Evolutionary conservation across 2,888 invertebrate genomes (phyloP).

Genomic region (Scaptomyza caliginosa): DNA sequence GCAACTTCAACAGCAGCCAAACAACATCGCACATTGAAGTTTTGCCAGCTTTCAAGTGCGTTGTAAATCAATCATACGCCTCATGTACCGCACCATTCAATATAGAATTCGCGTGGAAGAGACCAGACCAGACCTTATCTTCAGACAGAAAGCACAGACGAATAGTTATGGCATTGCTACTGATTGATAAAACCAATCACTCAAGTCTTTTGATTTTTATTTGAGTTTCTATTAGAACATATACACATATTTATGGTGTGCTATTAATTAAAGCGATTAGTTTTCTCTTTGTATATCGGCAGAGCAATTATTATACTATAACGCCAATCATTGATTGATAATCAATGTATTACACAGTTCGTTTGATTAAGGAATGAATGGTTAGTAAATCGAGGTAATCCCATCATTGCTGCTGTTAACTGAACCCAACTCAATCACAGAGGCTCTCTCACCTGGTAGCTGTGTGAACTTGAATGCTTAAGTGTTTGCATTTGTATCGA

Average conservation of each 20-base stretch:
- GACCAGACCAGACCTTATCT: slow-evolving; percentile 30
- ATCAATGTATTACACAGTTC: not conserved
- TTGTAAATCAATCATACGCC: slow-evolving; percentile 66
- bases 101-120: slow-evolving; percentile 14
- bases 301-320: not conserved
- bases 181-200: slow-evolving; percentile 38
- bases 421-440: slow-evolving; percentile 1
- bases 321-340: slow-evolving; percentile 8
- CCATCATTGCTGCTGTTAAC: not conserved
- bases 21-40: slow-evolving; percentile 7
- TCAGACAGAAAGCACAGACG: not conserved
- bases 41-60: slow-evolving; percentile 52
- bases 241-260: slow-evolving; percentile 13
- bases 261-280: slow-evolving; percentile 37
- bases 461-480: slow-evolving; percentile 27
- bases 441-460: no score
- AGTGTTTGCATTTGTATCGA: slow-evolving; percentile 41
- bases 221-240: slow-evolving; percentile 6
- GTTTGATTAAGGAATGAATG: slow-evolving; percentile 2
- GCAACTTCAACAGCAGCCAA: slow-evolving; percentile 11
- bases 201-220: slow-evolving; percentile 24
- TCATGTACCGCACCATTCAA: slow-evolving; percentile 27
- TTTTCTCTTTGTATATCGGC: not conserved
- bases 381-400: no score
- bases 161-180: slow-evolving; percentile 18